Evolutionary conservation across 2,113 vertebrate species (phyloP).

Genomic region (Engystomops pustulosus): DNA sequence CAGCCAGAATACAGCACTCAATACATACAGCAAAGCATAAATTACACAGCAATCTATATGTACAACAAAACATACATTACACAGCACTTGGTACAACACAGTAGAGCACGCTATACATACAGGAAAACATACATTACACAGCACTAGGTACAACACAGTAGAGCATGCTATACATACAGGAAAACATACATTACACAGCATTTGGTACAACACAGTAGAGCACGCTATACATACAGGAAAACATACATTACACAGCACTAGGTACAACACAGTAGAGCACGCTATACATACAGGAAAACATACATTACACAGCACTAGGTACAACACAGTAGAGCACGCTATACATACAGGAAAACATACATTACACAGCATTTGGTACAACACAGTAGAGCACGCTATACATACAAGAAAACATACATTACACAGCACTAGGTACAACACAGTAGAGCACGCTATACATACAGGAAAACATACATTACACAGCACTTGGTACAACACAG

Average conservation of each 20-base stretch:
- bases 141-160: background rate
- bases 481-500: too few relatives aligned
- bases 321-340: too few relatives aligned
- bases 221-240: background rate
- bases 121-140: background rate
- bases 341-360: too few relatives aligned
- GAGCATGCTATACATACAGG: background rate
- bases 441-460: too few relatives aligned
- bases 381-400: too few relatives aligned
- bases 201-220: background rate
- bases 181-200: background rate
- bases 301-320: too few relatives aligned
- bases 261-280: too few relatives aligned
- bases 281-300: too few relatives aligned
- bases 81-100: background rate
- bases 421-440: too few relatives aligned
- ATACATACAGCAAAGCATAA: background rate
- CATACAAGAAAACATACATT: too few relatives aligned
- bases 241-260: background rate
- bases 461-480: too few relatives aligned
- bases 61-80: background rate
- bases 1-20: conserved; percentile 4
- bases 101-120: background rate
- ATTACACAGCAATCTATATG: background rate
- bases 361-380: too few relatives aligned